phyloP scores from a whole-genome alignment of 2,797 vertebrate species.

The Halcyon chelicuti region DNA sequence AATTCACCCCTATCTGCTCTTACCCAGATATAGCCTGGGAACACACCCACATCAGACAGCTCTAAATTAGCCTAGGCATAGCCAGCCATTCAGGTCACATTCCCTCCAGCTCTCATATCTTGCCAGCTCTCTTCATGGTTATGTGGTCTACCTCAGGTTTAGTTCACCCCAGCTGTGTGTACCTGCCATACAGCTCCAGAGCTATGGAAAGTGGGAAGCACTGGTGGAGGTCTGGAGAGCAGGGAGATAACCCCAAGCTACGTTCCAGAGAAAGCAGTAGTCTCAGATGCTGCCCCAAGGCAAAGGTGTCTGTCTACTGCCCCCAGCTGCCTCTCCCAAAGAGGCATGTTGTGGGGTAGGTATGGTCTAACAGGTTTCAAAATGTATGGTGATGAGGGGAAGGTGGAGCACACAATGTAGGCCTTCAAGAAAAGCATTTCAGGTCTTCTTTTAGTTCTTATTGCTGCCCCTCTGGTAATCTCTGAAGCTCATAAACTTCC shows the following conservation, averaged over 20 bases:
- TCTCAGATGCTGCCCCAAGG: not conserved
- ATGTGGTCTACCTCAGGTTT: constrained; percentile 5
- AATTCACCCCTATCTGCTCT: not conserved
- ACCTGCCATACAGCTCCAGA: not conserved
- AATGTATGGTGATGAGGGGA: not conserved
- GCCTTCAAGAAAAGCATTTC: not conserved
- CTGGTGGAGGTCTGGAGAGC: not conserved
- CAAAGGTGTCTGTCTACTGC: not conserved
- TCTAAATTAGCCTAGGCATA: not conserved
- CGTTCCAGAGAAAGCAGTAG: not conserved
- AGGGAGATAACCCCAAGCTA: not conserved
- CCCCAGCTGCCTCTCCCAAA: not conserved
- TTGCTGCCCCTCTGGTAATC: not conserved
- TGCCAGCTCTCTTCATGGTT: not conserved
- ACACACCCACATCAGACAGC: not conserved
- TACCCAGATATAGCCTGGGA: not conserved
- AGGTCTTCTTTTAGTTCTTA: not conserved
- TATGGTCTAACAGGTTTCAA: constrained; percentile 29
- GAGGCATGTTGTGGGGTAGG: not conserved
- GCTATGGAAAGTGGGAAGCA: not conserved
- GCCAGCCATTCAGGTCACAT: not conserved
- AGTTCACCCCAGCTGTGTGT: not conserved
- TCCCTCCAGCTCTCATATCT: not conserved
- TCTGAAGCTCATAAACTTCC: not conserved
- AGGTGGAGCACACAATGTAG: not conserved